A percentile compares a stretch with the other conserved stretches of the same genome.
phyloP scores from a whole-genome alignment of 2,888 invertebrate species.

The Heliconius hortense region DNA sequence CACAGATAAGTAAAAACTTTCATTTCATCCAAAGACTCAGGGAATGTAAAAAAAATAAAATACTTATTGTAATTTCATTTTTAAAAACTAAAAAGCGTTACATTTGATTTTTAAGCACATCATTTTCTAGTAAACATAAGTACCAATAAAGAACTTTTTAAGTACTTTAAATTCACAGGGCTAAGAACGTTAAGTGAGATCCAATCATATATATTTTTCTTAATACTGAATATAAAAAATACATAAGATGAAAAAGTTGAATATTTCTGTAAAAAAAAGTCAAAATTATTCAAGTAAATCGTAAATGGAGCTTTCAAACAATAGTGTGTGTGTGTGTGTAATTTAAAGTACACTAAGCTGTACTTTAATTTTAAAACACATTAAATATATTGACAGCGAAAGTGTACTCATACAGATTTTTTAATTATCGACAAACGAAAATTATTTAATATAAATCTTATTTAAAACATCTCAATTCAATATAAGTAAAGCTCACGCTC shows the following conservation, averaged over 20 bases:
- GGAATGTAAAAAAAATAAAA: conserved; percentile 15
- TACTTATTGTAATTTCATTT: conserved; percentile 15
- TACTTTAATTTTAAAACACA: neutral
- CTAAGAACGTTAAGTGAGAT: neutral
- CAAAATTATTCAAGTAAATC: neutral
- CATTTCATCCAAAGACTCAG: neutral
- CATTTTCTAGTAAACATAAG: neutral
- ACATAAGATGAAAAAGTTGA: neutral
- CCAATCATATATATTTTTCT: conserved; percentile 2
- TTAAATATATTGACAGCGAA: neutral
- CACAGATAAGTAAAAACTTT: neutral
- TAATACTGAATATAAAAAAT: conserved; percentile 16
- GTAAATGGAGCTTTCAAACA: neutral
- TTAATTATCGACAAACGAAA: neutral
- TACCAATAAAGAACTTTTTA: conserved; percentile 6
- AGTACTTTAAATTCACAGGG: conserved; percentile 19
- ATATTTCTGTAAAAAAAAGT: neutral
- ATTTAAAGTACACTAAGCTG: neutral
- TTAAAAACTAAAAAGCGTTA: neutral
- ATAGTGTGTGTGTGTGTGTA: neutral
- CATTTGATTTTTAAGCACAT: neutral
- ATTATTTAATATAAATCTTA: neutral
- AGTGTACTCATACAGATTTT: neutral
- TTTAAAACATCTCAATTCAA: neutral
- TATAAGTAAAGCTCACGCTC: neutral